These are phyloP conservation scores for Oxytorus armatus DNA, from an alignment of 2,888 invertebrate species.

Conservation along the genomic window DNA sequence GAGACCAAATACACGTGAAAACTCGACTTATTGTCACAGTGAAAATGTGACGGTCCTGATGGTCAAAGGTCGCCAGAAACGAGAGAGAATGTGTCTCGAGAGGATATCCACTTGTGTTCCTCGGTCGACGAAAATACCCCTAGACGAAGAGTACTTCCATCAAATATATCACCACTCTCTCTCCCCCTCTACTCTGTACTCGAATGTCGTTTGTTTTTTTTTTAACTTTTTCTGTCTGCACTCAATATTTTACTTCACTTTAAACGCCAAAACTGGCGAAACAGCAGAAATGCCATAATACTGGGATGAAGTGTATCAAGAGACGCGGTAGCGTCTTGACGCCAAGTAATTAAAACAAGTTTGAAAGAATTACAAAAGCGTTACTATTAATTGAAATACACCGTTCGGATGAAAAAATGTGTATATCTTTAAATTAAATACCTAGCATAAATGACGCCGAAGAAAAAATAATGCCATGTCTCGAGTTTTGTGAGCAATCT, in stretches of 20 bases:
- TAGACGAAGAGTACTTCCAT: conserved; percentile 34
- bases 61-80: conserved; percentile 63
- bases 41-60: conserved; percentile 43
- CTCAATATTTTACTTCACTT: neutral
- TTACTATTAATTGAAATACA: too few relatives aligned
- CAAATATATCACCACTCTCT: conserved; percentile 54
- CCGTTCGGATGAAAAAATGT: too few relatives aligned
- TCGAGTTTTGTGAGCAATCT: too few relatives aligned
- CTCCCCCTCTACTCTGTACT: conserved; percentile 13
- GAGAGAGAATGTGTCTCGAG: conserved; percentile 59
- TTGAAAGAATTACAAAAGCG: too few relatives aligned
- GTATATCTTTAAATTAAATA: too few relatives aligned
- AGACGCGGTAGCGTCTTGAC: too few relatives aligned
- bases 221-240: conserved; percentile 37
- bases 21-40: conserved; percentile 65
- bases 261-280: neutral
- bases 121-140: conserved; percentile 51
- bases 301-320: neutral
- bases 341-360: too few relatives aligned
- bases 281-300: neutral
- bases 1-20: conserved; percentile 57
- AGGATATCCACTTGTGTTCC: conserved; percentile 59
- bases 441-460: too few relatives aligned
- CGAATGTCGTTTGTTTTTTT: conserved; percentile 23
- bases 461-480: too few relatives aligned